phyloP scores from a whole-genome alignment of 2,797 vertebrate genomes.

The Gallinago stenura region DNA sequence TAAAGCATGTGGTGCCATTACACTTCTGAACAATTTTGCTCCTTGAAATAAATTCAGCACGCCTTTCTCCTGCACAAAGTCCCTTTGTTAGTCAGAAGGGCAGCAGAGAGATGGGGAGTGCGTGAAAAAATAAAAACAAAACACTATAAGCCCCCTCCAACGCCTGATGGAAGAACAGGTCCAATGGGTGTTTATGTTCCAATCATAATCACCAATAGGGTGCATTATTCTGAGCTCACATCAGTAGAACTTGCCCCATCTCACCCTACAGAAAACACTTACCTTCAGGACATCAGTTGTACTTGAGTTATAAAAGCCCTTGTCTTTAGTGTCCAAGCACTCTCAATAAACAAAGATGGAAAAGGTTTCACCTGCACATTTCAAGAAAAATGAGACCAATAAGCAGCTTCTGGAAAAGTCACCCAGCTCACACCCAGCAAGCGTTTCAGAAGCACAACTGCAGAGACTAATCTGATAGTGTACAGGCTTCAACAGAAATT shows the following conservation, averaged over 20 bases:
- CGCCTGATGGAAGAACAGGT: background rate
- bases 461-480: background rate
- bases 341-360: background rate
- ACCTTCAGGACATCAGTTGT: background rate
- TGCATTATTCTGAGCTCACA: background rate
- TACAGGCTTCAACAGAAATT: background rate
- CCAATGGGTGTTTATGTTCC: background rate
- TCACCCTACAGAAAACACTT: background rate
- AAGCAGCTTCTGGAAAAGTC: background rate
- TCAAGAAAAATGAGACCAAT: background rate
- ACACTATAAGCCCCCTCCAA: background rate
- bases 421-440: background rate
- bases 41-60: constrained; percentile 7
- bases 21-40: background rate
- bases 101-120: background rate
- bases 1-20: background rate
- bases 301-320: background rate
- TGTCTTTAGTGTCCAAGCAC: background rate
- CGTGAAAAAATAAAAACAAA: background rate
- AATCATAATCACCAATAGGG: no score
- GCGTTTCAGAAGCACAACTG: background rate
- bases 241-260: background rate
- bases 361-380: background rate
- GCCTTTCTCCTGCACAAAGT: background rate
- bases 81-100: background rate